Conservation (phyloP, 2,797 vertebrate species). For the Enteromius paludinosus region DNA sequence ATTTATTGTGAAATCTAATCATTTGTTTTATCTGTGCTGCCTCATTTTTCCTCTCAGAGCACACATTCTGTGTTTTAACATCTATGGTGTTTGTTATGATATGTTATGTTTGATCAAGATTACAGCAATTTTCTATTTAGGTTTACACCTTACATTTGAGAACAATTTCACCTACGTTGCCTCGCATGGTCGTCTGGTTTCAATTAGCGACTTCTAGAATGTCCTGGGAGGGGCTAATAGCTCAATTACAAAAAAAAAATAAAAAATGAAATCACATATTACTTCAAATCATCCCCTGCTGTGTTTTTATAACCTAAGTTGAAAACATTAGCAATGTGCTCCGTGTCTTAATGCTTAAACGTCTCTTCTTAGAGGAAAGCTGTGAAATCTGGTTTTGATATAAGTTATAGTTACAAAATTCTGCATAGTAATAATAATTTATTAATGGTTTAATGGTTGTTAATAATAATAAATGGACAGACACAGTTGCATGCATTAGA, state of each 20-base stretch:
- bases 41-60: slow-evolving; percentile 21
- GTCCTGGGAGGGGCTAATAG: slow-evolving; percentile 44
- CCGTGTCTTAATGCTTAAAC: slow-evolving; percentile 10
- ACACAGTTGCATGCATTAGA: too few relatives aligned
- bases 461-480: background rate
- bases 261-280: slow-evolving; percentile 38
- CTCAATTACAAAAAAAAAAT: background rate
- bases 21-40: slow-evolving; percentile 40
- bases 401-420: background rate
- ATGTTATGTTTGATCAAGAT: slow-evolving; percentile 35
- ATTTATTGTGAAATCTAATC: slow-evolving; percentile 29
- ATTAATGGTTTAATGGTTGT: background rate
- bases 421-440: background rate
- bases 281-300: slow-evolving; percentile 38
- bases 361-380: slow-evolving; percentile 31
- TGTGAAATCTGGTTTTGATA: slow-evolving; percentile 30
- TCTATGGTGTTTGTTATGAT: slow-evolving; percentile 17
- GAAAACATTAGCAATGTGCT: slow-evolving; percentile 18
- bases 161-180: slow-evolving; percentile 35
- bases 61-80: slow-evolving; percentile 6
- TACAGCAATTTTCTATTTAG: slow-evolving; percentile 33
- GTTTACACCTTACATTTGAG: slow-evolving; percentile 20
- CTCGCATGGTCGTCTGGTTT: slow-evolving; percentile 44
- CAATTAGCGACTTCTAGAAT: slow-evolving; percentile 54
- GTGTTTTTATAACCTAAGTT: slow-evolving; percentile 59